Evolutionary conservation across 2,113 vertebrate genomes (phyloP).

Genomic region (Psephotus haematonotus): DNA sequence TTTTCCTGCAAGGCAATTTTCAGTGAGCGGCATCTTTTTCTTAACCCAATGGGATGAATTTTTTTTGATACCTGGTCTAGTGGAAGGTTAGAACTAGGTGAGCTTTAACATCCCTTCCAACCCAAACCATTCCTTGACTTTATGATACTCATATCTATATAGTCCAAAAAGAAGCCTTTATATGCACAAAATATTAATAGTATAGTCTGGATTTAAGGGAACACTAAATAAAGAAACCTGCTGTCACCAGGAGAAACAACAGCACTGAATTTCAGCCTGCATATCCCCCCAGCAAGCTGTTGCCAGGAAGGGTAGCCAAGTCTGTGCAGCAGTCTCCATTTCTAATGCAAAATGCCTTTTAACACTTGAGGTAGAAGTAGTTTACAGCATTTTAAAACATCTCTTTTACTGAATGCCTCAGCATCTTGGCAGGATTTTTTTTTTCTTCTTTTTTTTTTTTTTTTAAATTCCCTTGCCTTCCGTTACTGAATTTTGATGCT

Average conservation of each 20-base stretch:
- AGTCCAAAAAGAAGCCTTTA: not conserved
- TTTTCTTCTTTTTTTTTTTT: not conserved
- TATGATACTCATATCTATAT: not conserved
- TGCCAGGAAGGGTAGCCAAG: not conserved
- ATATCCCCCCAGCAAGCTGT: not conserved
- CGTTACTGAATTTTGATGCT: not conserved
- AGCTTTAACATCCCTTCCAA: not conserved
- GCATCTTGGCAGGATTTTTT: not conserved
- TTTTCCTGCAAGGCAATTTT: not conserved
- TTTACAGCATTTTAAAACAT: not conserved
- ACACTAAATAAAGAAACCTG: not conserved
- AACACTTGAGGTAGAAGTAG: not conserved
- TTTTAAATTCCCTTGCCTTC: not conserved
- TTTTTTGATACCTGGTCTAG: not conserved
- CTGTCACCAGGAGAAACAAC: not conserved
- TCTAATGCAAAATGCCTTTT: not conserved
- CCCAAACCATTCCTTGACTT: not conserved
- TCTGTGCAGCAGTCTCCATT: accelerated
- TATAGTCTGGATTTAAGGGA: not conserved
- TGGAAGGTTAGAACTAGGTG: not conserved
- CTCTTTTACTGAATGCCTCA: not conserved
- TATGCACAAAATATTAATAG: not conserved
- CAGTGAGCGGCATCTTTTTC: not conserved
- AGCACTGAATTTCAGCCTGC: too few relatives aligned
- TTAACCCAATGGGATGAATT: not conserved